Base-by-base conservation (phyloP, 2,113 vertebrate species). In the Himantopus leucocephalus region DNA sequence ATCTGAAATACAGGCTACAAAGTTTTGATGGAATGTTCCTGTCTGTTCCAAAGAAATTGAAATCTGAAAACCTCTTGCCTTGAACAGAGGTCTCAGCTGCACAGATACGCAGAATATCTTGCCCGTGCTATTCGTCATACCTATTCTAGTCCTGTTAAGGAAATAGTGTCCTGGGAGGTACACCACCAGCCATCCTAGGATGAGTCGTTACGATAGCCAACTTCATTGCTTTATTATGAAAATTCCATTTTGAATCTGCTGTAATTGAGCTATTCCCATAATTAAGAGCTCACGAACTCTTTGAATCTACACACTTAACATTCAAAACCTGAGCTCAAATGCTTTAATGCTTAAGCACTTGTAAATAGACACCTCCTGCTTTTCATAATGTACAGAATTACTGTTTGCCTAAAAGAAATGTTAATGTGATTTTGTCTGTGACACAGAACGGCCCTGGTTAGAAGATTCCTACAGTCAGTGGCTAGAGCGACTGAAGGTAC, bases 381-480 rank as follows among this genome's bases (percentile, higher is more conserved):
- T 53, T 56, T 48, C 13, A 0, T n/a, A 9, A 3, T 1, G 19
- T 76, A 43, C 75, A 56, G 63, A 77, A 5, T 52, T 21, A 2
- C 30, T 23, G 3, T 13, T 78, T 75, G 89, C 47, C 77, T 53
- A 3, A 35, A n/a, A 30, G 66, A 64, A 52, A 17, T 4, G 8
- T 94, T 97, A 70, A 96, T 50, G 0, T 8, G 14, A 9, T 66
- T 93, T 88, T 96, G 41, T 95, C 77, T 91, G 72, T 85, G 74
- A 50, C 52, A 9, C 97, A 99, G 99, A 98, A 91, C 98, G 99
- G 4, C 99, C 99, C 7, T 99, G 99, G 99, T 98, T 99, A 1
- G 98, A 99, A 67, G 99, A 99, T 88, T 98, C 98, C 77, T 99
- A 99, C 72, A 97, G 97, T 85, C 98, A 98, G 85, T 99, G 99